Conservation (phyloP, 2,888 invertebrate species). For the Gisinianus flammeolus region DNA sequence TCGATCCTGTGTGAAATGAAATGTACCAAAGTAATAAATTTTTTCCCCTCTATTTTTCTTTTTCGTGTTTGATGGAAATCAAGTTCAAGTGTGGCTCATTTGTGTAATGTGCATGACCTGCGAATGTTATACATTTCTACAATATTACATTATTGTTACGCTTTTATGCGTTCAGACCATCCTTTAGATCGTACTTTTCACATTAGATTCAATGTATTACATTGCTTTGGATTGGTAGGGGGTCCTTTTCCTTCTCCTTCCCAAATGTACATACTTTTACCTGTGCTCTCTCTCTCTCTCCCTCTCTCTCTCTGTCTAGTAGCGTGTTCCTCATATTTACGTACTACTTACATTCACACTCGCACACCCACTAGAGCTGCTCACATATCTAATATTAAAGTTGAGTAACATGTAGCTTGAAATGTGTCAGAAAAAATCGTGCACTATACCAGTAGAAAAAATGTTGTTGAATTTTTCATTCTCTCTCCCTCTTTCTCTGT, state of each 20-base stretch:
- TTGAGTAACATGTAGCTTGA: background rate
- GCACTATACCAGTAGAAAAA: background rate
- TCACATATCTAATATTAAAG: no score
- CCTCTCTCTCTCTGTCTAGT: no score
- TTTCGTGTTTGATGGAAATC: conserved; percentile 35
- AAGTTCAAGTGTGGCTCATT: conserved; percentile 28
- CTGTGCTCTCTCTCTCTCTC: no score
- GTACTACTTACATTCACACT: background rate
- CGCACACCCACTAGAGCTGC: background rate
- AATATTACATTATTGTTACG: background rate
- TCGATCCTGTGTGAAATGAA: no score
- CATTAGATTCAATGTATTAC: conserved; percentile 30
- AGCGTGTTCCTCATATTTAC: no score
- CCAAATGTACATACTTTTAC: background rate
- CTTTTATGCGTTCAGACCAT: conserved; percentile 12
- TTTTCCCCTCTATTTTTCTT: background rate
- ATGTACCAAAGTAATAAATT: background rate
- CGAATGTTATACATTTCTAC: conserved; percentile 1
- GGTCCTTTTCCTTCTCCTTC: conserved; percentile 5
- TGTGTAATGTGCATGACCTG: conserved; percentile 33
- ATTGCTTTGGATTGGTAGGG: conserved; percentile 21
- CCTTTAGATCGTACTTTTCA: conserved; percentile 16
- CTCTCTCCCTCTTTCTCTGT: background rate
- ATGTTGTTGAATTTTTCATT: background rate
- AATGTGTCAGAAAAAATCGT: background rate